Evolutionary conservation across 2,113 vertebrate species (phyloP), one percentile per base, ranked within the genome.

Genomic region (Montifringilla adamsi): DNA sequence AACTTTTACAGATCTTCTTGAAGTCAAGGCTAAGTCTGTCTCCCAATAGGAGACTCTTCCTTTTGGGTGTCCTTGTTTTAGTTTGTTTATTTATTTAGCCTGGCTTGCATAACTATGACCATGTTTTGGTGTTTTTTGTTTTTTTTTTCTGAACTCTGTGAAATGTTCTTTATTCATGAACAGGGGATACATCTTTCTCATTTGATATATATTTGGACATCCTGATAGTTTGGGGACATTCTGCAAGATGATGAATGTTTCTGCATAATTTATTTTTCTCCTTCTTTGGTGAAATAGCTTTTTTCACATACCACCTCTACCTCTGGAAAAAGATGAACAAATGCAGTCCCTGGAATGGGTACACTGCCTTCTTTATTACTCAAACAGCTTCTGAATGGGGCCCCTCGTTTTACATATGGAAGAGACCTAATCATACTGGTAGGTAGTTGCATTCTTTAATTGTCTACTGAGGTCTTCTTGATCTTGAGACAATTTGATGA

Each of bases 1-100:
- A 79, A 91, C 28, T 95, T 96, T 37, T 77, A 75, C 24, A 92
- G 39, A 95, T 37, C 39, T 81, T 80, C 73, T 86, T 78, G 66
- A 96, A 93, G 77, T 93, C 81, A 82, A 78, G 80, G 44, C 60
- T 63, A 52, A 63, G 44, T 69, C 41, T 90, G 24, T 50, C 44
- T 95, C 59, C 82, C 84, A 64, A 0, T 24, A 77, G 85, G 39
- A 87, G 27, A 50, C 9, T 4, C 10, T 91, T 87, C 44, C 50
- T 93, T 89, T 68, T 69, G 59, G 44, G 37, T 67, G 62, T 70
- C 64, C 89, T 91, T 94, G 59, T 69, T 80, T 94, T 64, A 55
- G 50, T 74, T 91, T 35, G 8, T 84, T 74, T 89, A 33, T 81
- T 90, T 94, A 55, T 76, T 89, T 81, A 79, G 37, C 15, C 53